Conservation (phyloP, 2,888 invertebrate genomes). For the Drosophila birchii region DNA sequence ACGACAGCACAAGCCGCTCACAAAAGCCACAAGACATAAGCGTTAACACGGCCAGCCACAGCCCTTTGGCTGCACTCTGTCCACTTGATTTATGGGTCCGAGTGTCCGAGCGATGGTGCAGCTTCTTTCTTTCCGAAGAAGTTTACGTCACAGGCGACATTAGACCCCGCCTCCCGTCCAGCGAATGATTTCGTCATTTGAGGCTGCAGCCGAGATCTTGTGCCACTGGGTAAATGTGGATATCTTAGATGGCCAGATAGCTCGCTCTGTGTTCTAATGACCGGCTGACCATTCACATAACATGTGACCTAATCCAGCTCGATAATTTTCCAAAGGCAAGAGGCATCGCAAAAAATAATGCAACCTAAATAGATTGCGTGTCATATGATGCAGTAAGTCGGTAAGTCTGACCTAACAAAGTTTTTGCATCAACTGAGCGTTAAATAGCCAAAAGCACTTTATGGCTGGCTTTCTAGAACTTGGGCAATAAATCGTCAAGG, state of each 20-base stretch:
- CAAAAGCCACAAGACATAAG: slow-evolving; percentile 35
- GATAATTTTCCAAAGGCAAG: not conserved
- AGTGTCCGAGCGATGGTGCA: slow-evolving; percentile 17
- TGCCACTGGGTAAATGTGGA: slow-evolving; percentile 2
- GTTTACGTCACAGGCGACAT: slow-evolving; percentile 41
- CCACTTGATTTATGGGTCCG: slow-evolving; percentile 37
- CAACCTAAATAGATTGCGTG: slow-evolving; percentile 17
- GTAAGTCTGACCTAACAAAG: not conserved
- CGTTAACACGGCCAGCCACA: slow-evolving; percentile 27
- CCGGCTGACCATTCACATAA: slow-evolving; percentile 4
- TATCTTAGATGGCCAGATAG: not conserved
- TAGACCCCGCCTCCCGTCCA: slow-evolving; percentile 10
- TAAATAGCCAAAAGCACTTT: slow-evolving; percentile 1
- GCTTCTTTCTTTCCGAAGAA: slow-evolving; percentile 19
- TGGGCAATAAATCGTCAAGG: slow-evolving; percentile 10
- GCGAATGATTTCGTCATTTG: slow-evolving; percentile 43
- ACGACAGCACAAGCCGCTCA: slow-evolving; percentile 39
- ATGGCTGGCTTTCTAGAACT: slow-evolving; percentile 6
- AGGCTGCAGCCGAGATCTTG: slow-evolving; percentile 29
- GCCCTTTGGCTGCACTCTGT: slow-evolving; percentile 30
- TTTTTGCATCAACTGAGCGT: slow-evolving; percentile 6
- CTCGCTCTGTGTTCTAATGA: slow-evolving; percentile 21
- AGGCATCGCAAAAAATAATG: slow-evolving; percentile 1
- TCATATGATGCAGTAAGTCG: slow-evolving; percentile 2
- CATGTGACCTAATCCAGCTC: slow-evolving; percentile 31